Evolutionary conservation across 2,888 invertebrate genomes (phyloP).

Genomic region (Zygothrica quintamaculata): DNA sequence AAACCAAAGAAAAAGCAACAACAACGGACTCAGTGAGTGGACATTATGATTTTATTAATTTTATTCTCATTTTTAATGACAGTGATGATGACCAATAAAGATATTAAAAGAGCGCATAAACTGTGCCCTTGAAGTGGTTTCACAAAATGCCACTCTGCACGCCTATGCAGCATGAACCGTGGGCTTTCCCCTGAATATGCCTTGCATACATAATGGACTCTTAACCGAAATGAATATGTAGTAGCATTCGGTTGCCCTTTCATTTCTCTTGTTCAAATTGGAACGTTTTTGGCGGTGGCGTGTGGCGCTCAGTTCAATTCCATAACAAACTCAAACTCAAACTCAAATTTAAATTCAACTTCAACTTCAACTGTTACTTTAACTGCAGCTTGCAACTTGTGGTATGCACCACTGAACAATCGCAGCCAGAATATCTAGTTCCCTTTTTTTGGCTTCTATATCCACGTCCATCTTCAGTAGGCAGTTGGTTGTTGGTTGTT

Average conservation of each 20-base stretch:
- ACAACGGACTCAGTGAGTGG: slow-evolving; percentile 11
- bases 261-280: slow-evolving; percentile 37
- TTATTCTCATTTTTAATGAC: slow-evolving; percentile 75
- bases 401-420: slow-evolving; percentile 37
- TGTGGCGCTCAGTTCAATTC: slow-evolving; percentile 60
- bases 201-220: slow-evolving; percentile 59
- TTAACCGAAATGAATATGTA: slow-evolving; percentile 67
- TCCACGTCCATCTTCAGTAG: slow-evolving; percentile 22
- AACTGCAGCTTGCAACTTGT: slow-evolving; percentile 10
- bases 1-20: slow-evolving; percentile 13
- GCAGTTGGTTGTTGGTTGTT: slow-evolving; percentile 8
- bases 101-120: slow-evolving; percentile 79
- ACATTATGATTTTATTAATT: slow-evolving; percentile 76
- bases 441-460: slow-evolving; percentile 20
- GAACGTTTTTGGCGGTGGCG: slow-evolving; percentile 51
- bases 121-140: slow-evolving; percentile 73
- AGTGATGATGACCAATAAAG: slow-evolving; percentile 81
- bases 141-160: slow-evolving; percentile 67
- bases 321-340: slow-evolving; percentile 11
- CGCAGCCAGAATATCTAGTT: slow-evolving; percentile 56
- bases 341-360: slow-evolving; percentile 14
- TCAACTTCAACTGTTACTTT: slow-evolving; percentile 10
- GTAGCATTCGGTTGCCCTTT: slow-evolving; percentile 51
- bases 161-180: slow-evolving; percentile 40
- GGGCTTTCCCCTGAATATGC: slow-evolving; percentile 66